Percentiles rank a stretch among this genome's conserved stretches.
phyloP scores from a whole-genome alignment of 2,113 vertebrate genomes.

The Sialia sialis region DNA sequence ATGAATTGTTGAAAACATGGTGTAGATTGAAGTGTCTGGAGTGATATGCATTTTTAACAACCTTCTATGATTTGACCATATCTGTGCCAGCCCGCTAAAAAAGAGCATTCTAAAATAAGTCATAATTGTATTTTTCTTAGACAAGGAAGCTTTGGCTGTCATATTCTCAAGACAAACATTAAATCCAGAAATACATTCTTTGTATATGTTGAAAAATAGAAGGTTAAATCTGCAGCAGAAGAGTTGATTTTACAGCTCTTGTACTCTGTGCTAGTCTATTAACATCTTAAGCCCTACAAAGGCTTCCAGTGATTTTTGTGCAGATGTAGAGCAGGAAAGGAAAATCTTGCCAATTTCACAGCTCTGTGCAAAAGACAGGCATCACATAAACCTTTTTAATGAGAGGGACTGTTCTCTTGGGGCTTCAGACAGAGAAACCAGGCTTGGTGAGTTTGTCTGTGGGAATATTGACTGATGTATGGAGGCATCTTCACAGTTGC shows the following conservation, averaged over 20 bases:
- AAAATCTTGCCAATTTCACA: not conserved
- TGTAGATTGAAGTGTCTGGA: not conserved
- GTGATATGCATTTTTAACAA: conserved; percentile 1
- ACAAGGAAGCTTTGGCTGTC: not conserved
- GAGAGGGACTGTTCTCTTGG: not conserved
- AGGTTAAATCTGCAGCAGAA: not conserved
- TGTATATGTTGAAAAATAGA: not conserved
- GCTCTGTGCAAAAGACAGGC: not conserved
- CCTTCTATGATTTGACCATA: not conserved
- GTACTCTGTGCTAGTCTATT: not conserved
- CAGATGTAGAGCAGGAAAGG: not conserved
- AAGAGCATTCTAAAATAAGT: not conserved
- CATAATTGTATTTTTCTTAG: not conserved
- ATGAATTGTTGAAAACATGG: not conserved
- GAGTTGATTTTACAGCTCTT: not conserved
- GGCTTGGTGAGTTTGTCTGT: not conserved
- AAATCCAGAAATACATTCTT: not conserved
- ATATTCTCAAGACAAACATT: not conserved
- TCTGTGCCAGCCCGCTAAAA: not conserved
- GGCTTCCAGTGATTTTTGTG: not conserved
- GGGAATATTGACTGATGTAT: not conserved
- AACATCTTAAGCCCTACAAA: not conserved
- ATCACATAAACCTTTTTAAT: not conserved
- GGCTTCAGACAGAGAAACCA: not conserved
- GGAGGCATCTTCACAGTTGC: not conserved